Evolutionary conservation across 2,888 invertebrate species (phyloP).

Genomic region (Drosophila nr. perissopoda): DNA sequence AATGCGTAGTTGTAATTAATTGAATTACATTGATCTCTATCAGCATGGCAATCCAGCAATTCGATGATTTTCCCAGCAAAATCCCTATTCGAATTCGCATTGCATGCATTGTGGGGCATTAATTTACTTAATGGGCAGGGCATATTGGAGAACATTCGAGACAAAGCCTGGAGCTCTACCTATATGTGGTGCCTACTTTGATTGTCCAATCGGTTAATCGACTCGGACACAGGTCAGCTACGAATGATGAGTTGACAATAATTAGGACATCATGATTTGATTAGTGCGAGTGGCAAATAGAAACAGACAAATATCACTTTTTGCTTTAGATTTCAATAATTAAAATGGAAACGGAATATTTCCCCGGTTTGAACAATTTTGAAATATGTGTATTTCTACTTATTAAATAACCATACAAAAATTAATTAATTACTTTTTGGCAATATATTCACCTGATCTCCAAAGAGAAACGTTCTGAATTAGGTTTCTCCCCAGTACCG

Average conservation of each 20-base stretch:
- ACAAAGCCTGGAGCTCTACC: background rate
- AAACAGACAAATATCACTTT: background rate
- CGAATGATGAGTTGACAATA: conserved; percentile 53
- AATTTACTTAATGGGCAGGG: conserved; percentile 59
- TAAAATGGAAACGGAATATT: background rate
- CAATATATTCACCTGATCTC: conserved; percentile 23
- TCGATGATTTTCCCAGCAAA: background rate
- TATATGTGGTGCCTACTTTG: conserved; percentile 26
- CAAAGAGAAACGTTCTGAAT: background rate
- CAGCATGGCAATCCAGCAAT: conserved; percentile 30
- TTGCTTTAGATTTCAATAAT: conserved; percentile 12
- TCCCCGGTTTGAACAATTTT: background rate
- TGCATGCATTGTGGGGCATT: conserved; percentile 13
- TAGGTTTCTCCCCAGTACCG: background rate
- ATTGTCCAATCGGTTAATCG: conserved; percentile 25
- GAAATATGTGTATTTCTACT: background rate
- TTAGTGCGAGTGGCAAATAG: conserved; percentile 55
- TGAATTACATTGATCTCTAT: conserved; percentile 49
- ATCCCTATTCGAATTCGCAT: conserved; percentile 21
- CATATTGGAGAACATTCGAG: conserved; percentile 6
- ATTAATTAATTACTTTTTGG: no score
- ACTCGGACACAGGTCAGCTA: background rate
- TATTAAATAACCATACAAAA: background rate
- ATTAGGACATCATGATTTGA: conserved; percentile 32
- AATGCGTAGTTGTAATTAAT: conserved; percentile 34